Evolutionary conservation across 2,797 vertebrate species (phyloP).

Genomic region (Sebastes miniatus): DNA sequence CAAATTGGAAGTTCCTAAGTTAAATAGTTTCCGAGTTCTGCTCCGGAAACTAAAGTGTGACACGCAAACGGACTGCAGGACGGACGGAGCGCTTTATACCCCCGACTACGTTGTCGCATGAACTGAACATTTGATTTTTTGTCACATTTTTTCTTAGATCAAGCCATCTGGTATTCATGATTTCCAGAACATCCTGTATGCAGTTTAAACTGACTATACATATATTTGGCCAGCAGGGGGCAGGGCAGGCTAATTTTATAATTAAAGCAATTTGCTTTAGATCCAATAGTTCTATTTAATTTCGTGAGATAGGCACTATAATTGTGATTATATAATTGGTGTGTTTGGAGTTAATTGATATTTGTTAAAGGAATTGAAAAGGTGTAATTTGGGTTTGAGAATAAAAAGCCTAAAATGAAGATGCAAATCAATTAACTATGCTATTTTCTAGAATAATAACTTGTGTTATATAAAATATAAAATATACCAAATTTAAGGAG

Average conservation of each 20-base stretch:
- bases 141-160: not conserved
- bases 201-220: not conserved
- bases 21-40: no score
- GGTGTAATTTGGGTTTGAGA: not conserved
- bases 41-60: no score
- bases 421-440: not conserved
- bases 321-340: no score
- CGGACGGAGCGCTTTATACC: no score
- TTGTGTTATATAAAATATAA: not conserved
- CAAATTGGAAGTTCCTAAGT: no score
- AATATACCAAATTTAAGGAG: not conserved
- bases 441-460: not conserved
- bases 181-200: not conserved
- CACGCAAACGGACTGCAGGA: no score
- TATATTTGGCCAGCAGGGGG: not conserved
- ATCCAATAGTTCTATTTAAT: not conserved
- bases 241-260: not conserved
- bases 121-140: not conserved
- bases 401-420: not conserved
- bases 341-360: not conserved
- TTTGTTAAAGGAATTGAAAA: not conserved
- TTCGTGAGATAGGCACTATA: not conserved
- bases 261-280: not conserved
- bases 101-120: no score
- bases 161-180: not conserved